Conservation (phyloP, 2,113 vertebrate species). For the Cyanoderma ruficeps region DNA sequence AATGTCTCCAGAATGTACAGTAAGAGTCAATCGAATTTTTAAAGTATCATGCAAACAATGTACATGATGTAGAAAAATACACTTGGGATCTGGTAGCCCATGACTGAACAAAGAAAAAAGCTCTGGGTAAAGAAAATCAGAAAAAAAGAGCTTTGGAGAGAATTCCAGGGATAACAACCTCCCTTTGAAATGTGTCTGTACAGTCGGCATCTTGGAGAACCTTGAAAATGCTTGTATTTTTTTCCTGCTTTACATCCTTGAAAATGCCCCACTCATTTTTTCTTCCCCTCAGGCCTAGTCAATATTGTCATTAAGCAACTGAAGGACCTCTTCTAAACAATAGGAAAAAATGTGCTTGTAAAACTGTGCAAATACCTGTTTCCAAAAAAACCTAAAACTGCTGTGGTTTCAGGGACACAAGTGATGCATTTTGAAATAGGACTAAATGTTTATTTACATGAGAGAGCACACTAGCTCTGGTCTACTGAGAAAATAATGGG, state of each 20-base stretch:
- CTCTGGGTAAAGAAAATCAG: not conserved
- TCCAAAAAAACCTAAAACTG: not conserved
- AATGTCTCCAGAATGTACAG: not conserved
- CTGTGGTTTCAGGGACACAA: not conserved
- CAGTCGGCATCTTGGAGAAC: accelerated
- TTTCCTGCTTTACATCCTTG: not conserved
- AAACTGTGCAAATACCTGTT: not conserved
- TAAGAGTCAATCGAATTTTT: not conserved
- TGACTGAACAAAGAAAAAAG: not conserved
- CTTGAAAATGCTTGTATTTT: not conserved
- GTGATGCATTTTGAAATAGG: slow-evolving; percentile 7
- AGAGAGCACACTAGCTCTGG: not conserved
- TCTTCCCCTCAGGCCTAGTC: not conserved
- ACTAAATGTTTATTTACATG: slow-evolving; percentile 31
- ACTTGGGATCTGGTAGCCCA: not conserved
- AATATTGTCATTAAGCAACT: not conserved
- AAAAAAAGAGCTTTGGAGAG: not conserved
- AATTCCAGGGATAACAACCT: not conserved
- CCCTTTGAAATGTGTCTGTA: not conserved
- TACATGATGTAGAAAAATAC: not conserved
- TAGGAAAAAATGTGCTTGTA: not conserved
- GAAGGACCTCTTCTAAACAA: not conserved
- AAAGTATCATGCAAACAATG: not conserved
- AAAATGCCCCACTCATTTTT: not conserved
- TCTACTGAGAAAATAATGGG: not conserved